Evolutionary conservation across 2,113 vertebrate genomes (phyloP).

Genomic region (Stigmatopora nigra): DNA sequence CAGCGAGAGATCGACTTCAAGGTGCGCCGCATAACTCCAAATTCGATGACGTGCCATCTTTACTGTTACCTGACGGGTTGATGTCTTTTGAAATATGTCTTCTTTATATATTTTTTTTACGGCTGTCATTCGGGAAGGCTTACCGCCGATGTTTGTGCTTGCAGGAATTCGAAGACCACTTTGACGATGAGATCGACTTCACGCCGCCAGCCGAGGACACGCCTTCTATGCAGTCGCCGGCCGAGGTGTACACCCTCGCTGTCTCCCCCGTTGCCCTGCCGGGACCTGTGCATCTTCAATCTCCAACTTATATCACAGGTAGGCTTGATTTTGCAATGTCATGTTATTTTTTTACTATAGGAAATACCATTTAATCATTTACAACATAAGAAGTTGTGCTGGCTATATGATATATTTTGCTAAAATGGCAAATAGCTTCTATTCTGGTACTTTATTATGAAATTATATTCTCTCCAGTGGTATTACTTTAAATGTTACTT

Average conservation of each 20-base stretch:
- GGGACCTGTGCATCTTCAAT: conserved; percentile 82
- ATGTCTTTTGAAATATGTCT: background rate
- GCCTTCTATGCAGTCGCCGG: conserved; percentile 87
- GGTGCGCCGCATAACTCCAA: conserved; percentile 61
- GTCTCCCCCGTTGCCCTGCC: conserved; percentile 83
- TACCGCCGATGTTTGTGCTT: background rate
- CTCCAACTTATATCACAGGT: conserved; percentile 74
- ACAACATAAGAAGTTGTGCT: too few species aligned
- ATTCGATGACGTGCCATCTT: background rate
- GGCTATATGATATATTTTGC: too few species aligned
- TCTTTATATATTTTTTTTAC: background rate
- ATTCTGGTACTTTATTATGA: too few species aligned
- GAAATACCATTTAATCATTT: too few species aligned
- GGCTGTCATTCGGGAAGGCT: background rate
- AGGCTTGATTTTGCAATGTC: conserved; percentile 14
- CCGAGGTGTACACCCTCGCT: conserved; percentile 92
- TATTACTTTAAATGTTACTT: too few species aligned
- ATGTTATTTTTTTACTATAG: too few species aligned
- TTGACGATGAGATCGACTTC: conserved; percentile 97
- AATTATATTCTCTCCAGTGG: too few species aligned
- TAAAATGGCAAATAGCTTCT: too few species aligned
- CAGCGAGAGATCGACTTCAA: conserved; percentile 94
- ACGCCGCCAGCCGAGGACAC: conserved; percentile 97
- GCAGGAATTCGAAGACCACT: conserved; percentile 97
- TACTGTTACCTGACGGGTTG: background rate